A percentile compares a stretch with the other conserved stretches of the same genome.
Conservation (phyloP, 2,797 vertebrate species). For the Hybognathus amarus region DNA sequence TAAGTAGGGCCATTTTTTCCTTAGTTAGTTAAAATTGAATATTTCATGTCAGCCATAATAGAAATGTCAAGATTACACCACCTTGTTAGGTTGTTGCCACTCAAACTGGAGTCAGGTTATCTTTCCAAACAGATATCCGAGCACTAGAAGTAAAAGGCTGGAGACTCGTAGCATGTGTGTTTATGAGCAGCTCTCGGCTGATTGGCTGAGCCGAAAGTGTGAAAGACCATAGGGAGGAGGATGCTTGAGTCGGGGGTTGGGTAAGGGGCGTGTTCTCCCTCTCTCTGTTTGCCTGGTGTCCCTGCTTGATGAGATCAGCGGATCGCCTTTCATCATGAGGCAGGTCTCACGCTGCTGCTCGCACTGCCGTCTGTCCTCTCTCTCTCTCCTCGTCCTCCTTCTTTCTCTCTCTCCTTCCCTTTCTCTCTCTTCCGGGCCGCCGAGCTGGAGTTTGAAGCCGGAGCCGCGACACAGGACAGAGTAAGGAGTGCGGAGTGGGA, state of each 20-base stretch:
- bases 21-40: not conserved
- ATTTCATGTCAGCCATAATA: not conserved
- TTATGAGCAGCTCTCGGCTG: conserved; percentile 22
- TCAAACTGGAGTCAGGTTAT: conserved; percentile 33
- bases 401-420: conserved; percentile 20
- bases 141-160: conserved; percentile 39
- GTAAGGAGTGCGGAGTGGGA: conserved; percentile 52
- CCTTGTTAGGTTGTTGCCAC: not conserved
- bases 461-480: conserved; percentile 34
- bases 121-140: conserved; percentile 34
- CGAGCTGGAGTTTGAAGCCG: conserved; percentile 37
- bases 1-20: not conserved
- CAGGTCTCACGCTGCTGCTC: conserved; percentile 54
- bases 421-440: conserved; percentile 8
- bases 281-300: conserved; percentile 72
- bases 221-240: conserved; percentile 43
- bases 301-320: conserved; percentile 78
- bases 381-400: conserved; percentile 29
- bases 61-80: not conserved
- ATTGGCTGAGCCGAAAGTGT: conserved; percentile 63
- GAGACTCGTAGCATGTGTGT: conserved; percentile 34
- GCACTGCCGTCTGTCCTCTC: conserved; percentile 45
- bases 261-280: conserved; percentile 65
- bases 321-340: conserved; percentile 73
- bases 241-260: conserved; percentile 59